Conservation (phyloP, 2,797 vertebrate species). For the Takifugu rubripes region DNA sequence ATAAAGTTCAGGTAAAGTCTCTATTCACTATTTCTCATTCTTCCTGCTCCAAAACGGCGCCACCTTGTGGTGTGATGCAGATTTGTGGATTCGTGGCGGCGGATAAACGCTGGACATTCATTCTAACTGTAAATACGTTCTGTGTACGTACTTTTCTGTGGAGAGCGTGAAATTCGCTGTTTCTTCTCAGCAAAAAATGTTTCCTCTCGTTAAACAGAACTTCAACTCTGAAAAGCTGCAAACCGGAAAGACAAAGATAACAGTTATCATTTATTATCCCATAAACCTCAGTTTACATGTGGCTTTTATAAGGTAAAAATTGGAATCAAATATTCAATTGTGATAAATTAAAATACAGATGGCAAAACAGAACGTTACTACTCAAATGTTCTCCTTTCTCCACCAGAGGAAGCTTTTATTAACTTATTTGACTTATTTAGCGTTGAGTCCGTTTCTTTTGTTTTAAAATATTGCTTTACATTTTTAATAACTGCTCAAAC, state of each 20-base stretch:
- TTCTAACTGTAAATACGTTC: not conserved
- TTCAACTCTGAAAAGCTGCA: constrained; percentile 87
- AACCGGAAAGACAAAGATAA: constrained; percentile 10
- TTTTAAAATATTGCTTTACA: too few relatives aligned
- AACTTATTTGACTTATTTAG: not conserved
- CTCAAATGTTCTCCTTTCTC: not conserved
- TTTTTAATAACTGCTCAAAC: too few relatives aligned
- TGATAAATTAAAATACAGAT: too few relatives aligned
- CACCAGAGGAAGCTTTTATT: constrained; percentile 23
- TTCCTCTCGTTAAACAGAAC: constrained; percentile 87
- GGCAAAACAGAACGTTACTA: too few relatives aligned
- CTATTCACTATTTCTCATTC: too few relatives aligned
- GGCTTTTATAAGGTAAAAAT: not conserved
- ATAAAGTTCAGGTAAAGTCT: too few relatives aligned
- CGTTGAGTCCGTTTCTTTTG: too few relatives aligned
- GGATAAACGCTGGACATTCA: not conserved
- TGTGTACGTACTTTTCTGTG: constrained; percentile 81
- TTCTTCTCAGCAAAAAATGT: constrained; percentile 83
- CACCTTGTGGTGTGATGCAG: too few relatives aligned
- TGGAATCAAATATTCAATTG: not conserved
- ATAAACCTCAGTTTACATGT: not conserved
- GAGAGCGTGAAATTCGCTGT: constrained; percentile 88
- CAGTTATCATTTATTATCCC: not conserved
- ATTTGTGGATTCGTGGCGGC: too few relatives aligned
- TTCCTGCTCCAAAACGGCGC: too few relatives aligned